A percentile compares a stretch with the other conserved stretches of the same genome.
These are phyloP conservation scores for Trissonchulus sp. DNA, from an alignment of 2,888 invertebrate species.

Conservation along the genomic window DNA sequence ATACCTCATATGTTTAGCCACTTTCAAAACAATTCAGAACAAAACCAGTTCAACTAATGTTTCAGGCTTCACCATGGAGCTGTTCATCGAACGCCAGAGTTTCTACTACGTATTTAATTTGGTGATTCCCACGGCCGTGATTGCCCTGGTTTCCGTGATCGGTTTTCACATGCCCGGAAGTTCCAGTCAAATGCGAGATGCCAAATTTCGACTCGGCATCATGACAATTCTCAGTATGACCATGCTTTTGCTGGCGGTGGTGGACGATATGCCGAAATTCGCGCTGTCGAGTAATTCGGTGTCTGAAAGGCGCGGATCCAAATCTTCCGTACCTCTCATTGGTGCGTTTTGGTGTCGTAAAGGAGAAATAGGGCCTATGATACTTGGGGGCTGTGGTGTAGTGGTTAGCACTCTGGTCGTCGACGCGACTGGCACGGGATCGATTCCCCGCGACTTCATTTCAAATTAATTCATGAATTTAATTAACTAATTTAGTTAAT, in stretches of 20 bases:
- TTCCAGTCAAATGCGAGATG: conserved; percentile 51
- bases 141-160: conserved; percentile 57
- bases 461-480: too few species aligned
- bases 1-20: too few species aligned
- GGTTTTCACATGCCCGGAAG: conserved; percentile 58
- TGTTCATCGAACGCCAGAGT: conserved; percentile 52
- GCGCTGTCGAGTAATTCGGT: conserved; percentile 44
- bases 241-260: conserved; percentile 57
- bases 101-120: conserved; percentile 59
- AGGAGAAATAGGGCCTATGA: too few species aligned
- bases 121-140: conserved; percentile 57
- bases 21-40: too few species aligned
- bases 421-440: too few species aligned
- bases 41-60: too few species aligned
- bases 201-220: conserved; percentile 55
- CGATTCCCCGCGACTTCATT: too few species aligned
- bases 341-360: too few species aligned
- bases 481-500: too few species aligned
- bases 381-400: too few species aligned
- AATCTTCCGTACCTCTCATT: conserved; percentile 56
- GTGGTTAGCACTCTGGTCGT: too few species aligned
- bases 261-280: conserved; percentile 57
- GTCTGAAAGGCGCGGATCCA: conserved; percentile 52
- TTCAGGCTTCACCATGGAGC: conserved; percentile 38
- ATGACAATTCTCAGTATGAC: conserved; percentile 57